These are phyloP conservation scores for Pseudoatta argentina DNA, from an alignment of 1,140 invertebrate species.

Conservation along the genomic window DNA sequence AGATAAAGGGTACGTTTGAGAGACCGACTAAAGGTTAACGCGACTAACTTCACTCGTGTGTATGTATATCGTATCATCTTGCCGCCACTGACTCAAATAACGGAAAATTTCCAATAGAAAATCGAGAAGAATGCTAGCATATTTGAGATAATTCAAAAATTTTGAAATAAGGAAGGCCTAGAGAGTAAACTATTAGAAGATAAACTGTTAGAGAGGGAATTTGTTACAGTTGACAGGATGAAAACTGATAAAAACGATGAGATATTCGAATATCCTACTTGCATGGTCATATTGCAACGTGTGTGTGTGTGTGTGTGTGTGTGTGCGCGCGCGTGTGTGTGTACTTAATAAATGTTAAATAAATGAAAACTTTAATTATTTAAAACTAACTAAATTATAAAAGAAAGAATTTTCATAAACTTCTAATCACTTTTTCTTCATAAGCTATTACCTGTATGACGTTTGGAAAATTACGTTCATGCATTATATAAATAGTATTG, in stretches of 20 bases:
- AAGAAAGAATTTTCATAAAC: neutral
- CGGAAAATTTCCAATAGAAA: neutral
- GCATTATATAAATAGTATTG: no score
- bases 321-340: neutral
- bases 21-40: constrained; percentile 76
- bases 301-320: no score
- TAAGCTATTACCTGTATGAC: neutral
- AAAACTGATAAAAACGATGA: neutral
- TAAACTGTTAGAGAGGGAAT: no score
- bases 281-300: neutral
- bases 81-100: neutral
- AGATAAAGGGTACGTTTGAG: constrained; percentile 84
- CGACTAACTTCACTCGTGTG: neutral
- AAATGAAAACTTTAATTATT: neutral
- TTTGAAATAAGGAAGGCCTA: no score
- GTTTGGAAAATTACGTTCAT: no score
- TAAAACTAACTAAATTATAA: no score
- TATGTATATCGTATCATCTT: neutral
- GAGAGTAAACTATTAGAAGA: no score
- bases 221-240: neutral
- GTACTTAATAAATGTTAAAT: neutral
- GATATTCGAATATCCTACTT: neutral
- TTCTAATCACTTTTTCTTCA: neutral
- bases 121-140: neutral
- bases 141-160: no score